Base-by-base conservation (phyloP, 2,113 vertebrate species). In the Indicator indicator region DNA sequence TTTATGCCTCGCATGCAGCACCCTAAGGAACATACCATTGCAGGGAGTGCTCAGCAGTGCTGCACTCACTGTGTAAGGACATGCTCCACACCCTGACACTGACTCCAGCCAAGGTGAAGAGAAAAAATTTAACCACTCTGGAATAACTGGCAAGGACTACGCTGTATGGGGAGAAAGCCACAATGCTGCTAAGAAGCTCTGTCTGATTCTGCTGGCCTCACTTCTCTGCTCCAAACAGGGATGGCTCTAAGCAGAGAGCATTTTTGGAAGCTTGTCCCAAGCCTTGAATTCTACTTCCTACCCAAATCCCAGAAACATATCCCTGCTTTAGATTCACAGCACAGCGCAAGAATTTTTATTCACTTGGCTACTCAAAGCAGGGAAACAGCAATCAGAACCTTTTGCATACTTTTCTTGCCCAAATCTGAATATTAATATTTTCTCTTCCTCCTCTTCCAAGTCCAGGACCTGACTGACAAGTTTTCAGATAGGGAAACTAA, bases 341-440 rank as follows among this genome's bases (percentile, higher is more conserved):
- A 36, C 0, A 0, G 48, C 36, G 71, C 15, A 21, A 27, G n/a
- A 64, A 13, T 90, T 90, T 93, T 54, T 83, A n/a, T 50, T 89
- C 67, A 14, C 24, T 71, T 78, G 28, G 32, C 16, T 17, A 52
- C 59, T 86, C 54, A 5, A 74, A 86, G 63, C 26, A 58, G 16
- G 60, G 20, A 83, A 88, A 52, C 75, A 46, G 89, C 56, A 95
- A 46, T 4, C 27, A 80, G 40, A 88, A 65, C 13, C 10, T 92
- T 77, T 28, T 33, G 77, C 17, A 21, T 36, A 58, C 54, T 75
- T 73, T 69, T 68, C 28, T 50, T 48, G 48, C 42, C 24, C 69
- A 84, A 50, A 83, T 50, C 48, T 32, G 44, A 59, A 56, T 1
- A 6, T 33, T 74, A 76, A 56, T 65, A 15, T 16, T 2, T 5